These are phyloP conservation scores for Chloroclysta siterata DNA, from an alignment of 2,888 invertebrate genomes.

Conservation along the genomic window DNA sequence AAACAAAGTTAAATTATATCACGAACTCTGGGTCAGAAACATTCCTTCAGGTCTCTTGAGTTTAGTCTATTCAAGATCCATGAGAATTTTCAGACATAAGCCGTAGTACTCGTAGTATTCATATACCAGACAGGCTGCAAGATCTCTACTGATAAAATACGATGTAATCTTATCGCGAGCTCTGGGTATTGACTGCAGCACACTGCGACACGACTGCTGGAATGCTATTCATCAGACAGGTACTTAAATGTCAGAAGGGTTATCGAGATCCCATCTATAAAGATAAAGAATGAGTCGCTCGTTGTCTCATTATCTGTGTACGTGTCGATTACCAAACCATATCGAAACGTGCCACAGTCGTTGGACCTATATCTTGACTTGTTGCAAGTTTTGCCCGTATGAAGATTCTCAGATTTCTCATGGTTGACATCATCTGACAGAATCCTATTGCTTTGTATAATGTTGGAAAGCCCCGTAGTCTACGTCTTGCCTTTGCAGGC, in stretches of 20 bases:
- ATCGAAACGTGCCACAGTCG: not conserved
- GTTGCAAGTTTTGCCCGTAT: conserved; percentile 1
- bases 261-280: not conserved
- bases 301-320: not conserved
- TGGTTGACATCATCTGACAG: conserved; percentile 5
- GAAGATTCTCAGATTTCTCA: not conserved
- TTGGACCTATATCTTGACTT: not conserved
- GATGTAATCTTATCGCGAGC: no score
- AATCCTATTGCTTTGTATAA: conserved; percentile 5
- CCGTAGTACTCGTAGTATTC: no score
- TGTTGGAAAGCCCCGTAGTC: conserved; percentile 15
- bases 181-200: no score
- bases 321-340: not conserved
- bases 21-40: no score
- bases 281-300: not conserved
- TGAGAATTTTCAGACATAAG: no score
- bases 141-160: no score
- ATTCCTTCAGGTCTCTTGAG: no score
- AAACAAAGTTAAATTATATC: not conserved
- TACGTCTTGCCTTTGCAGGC: not conserved
- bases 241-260: not conserved
- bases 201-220: no score
- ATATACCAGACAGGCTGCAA: no score
- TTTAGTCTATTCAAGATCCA: no score
- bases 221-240: no score